These are phyloP conservation scores for Centropyge bicolor DNA, from an alignment of 2,797 vertebrate genomes.

Conservation along the genomic window DNA sequence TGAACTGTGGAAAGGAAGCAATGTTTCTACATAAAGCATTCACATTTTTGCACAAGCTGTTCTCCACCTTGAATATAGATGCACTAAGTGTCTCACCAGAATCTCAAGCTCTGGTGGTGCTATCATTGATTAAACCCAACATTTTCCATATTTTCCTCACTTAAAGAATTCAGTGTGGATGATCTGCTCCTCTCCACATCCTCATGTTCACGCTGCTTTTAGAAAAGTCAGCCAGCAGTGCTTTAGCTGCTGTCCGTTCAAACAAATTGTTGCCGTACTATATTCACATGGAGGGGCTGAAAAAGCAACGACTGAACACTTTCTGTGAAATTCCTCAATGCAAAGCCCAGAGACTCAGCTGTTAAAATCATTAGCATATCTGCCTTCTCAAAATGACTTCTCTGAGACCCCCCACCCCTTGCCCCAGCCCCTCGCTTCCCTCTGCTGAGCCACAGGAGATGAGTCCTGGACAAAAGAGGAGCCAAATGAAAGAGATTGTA, in stretches of 20 bases:
- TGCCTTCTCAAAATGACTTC: constrained; percentile 70
- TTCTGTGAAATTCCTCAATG: constrained; percentile 79
- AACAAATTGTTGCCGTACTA: constrained; percentile 24
- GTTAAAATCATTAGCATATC: constrained; percentile 79
- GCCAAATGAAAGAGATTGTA: constrained; percentile 38
- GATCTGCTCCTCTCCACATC: constrained; percentile 2
- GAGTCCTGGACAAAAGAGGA: constrained; percentile 60
- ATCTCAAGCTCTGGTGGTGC: background rate
- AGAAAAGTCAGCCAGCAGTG: background rate
- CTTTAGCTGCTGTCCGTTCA: constrained; percentile 19
- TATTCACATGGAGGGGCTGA: constrained; percentile 43
- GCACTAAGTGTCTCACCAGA: background rate
- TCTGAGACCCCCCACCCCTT: constrained; percentile 28
- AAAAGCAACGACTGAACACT: constrained; percentile 57
- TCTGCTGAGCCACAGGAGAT: constrained; percentile 62
- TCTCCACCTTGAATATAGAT: background rate
- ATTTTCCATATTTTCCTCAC: background rate
- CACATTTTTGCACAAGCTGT: background rate
- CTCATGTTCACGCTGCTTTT: background rate
- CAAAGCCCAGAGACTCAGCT: constrained; percentile 77
- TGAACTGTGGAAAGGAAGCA: background rate
- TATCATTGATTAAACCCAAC: background rate
- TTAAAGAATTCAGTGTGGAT: background rate
- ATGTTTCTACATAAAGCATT: background rate
- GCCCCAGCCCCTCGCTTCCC: constrained; percentile 26